A percentile compares a stretch with the other conserved stretches of the same genome.
These are phyloP conservation scores for Haemorhous mexicanus DNA, from an alignment of 2,113 vertebrate genomes.

Conservation along the genomic window DNA sequence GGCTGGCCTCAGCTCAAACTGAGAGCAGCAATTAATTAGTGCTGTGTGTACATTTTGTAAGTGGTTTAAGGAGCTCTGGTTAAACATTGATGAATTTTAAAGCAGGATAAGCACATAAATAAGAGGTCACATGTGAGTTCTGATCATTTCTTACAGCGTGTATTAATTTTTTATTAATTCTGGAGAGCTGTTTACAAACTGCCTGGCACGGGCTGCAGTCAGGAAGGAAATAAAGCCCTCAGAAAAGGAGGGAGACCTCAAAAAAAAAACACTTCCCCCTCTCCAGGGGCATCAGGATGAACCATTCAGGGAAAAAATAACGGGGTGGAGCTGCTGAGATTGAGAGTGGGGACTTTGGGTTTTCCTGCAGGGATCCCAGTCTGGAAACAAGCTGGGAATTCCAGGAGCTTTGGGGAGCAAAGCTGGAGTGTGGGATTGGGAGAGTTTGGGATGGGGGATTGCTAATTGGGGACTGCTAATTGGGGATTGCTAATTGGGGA, in stretches of 20 bases:
- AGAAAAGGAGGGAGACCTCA: neutral
- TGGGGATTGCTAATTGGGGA: no score
- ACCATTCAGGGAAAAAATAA: rapidly evolving
- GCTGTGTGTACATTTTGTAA: neutral
- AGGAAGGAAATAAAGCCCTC: neutral
- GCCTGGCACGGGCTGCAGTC: neutral
- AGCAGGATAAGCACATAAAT: slow-evolving; percentile 25
- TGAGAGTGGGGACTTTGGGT: neutral
- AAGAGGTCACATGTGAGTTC: slow-evolving; percentile 25
- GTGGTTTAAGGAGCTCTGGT: neutral
- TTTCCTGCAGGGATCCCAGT: neutral
- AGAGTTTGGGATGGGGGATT: neutral
- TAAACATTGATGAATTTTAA: slow-evolving; percentile 41
- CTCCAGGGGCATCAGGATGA: neutral
- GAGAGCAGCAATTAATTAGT: neutral
- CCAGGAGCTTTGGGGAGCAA: neutral
- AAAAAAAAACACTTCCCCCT: neutral
- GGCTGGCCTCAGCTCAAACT: neutral
- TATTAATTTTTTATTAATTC: slow-evolving; percentile 37
- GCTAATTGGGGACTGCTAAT: no score
- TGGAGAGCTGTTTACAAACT: slow-evolving; percentile 11
- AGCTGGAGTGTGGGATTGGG: no score
- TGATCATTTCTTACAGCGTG: neutral
- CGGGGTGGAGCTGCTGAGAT: neutral
- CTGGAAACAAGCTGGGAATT: neutral